Base-by-base conservation (phyloP, 2,888 invertebrate genomes). In the Chloromyia formosa region DNA sequence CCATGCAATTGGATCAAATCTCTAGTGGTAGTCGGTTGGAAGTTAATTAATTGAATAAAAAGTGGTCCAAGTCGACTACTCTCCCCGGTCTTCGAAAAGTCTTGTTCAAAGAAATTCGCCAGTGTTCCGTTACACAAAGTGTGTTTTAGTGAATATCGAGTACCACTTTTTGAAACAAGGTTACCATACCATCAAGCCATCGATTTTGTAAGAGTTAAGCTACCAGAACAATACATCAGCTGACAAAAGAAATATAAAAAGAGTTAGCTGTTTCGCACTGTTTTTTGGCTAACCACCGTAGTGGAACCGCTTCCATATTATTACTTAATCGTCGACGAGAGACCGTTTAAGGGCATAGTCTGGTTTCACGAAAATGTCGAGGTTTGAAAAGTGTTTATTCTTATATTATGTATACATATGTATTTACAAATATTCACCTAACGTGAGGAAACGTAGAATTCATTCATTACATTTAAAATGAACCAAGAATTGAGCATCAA, bases 251-350 rank as follows among this genome's bases (percentile, higher is more conserved):
- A 35, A 35, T 4, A 35, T 35, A 35, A 35, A n/a, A n/a, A 49
- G 16, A 49, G 14, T 10, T 49, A 49, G 49, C n/a, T 40, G 62
- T 64, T 64, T 42, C 40, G 42, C 40, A 64, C 16, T 27, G 10
- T 16, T 71, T 16, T 71, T 69, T 58, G 71, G 71, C 58, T 45
- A 71, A 16, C 20, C 58, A 71, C 14, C 71, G 71, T 71, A 18
- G 71, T 56, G 71, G 56, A 71, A 71, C 56, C 9, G 58, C 35
- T 42, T 40, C 56, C n/a, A 20, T n/a, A n/a, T 10, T 71, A 56
- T 71, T 71, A 56, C 58, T 56, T 71, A 40, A 58, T 71, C 42
- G 27, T 40, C 18, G 49, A 22, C n/a, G 42, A 22, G 20, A 53
- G 69, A 49, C 71, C 56, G 40, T 71, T 71, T 71, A 58, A 16